Evolutionary conservation across 2,797 vertebrate genomes (phyloP).

Genomic region (Hoplostethus atlanticus): DNA sequence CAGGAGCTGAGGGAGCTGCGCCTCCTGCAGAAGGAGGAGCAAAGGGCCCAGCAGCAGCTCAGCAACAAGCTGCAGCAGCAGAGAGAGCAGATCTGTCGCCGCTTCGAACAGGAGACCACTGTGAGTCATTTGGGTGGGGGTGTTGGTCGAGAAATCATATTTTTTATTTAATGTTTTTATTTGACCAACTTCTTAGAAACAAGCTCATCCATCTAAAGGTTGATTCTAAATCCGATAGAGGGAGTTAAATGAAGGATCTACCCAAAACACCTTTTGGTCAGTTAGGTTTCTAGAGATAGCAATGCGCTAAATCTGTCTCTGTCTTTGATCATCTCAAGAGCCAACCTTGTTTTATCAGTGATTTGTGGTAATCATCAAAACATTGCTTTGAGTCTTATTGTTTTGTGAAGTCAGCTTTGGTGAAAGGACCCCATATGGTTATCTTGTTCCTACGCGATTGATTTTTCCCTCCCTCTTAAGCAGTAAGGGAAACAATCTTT

Average conservation of each 20-base stretch:
- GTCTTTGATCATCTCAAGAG: neutral
- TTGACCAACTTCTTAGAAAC: constrained; percentile 27
- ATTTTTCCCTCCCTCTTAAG: neutral
- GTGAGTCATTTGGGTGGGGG: constrained; percentile 86
- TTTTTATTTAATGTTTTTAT: neutral
- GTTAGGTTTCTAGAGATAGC: neutral
- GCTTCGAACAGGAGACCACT: constrained; percentile 96
- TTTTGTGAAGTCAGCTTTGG: neutral
- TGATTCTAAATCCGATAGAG: constrained; percentile 8
- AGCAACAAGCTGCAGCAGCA: constrained; percentile 96
- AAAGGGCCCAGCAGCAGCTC: constrained; percentile 96
- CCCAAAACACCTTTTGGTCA: neutral
- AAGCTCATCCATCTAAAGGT: constrained; percentile 14
- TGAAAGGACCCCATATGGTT: constrained; percentile 3
- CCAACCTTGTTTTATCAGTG: neutral
- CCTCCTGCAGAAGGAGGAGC: constrained; percentile 97
- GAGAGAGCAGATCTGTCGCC: constrained; percentile 93
- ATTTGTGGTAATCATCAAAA: no score
- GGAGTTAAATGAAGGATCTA: neutral
- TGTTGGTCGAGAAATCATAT: neutral
- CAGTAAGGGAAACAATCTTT: neutral
- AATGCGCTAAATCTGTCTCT: neutral
- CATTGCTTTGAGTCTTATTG: neutral
- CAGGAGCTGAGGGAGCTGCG: constrained; percentile 96
- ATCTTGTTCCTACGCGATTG: neutral